Evolutionary conservation across 2,113 vertebrate species (phyloP).

Genomic region (Dicrurus megarhynchus): DNA sequence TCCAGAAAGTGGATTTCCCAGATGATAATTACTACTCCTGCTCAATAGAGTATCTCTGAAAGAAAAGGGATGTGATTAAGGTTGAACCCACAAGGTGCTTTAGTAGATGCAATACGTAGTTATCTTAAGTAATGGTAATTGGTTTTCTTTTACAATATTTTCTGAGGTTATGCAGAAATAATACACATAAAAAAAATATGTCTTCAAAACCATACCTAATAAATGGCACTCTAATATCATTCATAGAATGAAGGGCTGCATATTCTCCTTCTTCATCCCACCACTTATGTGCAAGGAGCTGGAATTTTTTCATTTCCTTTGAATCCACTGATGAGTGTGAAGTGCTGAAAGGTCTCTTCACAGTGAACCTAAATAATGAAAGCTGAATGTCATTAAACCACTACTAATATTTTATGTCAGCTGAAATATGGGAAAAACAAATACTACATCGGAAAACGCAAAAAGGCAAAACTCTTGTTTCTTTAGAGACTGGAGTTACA

Average conservation of each 20-base stretch:
- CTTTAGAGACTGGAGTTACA: background rate
- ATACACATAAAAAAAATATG: background rate
- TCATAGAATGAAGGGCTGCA: constrained; percentile 90
- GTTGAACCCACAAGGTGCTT: background rate
- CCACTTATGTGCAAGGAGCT: constrained; percentile 86
- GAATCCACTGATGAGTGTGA: constrained; percentile 84
- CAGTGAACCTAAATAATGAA: constrained; percentile 33
- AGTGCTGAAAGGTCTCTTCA: constrained; percentile 52
- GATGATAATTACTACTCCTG: constrained; percentile 66
- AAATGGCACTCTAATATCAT: constrained; percentile 93
- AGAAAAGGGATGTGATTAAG: background rate
- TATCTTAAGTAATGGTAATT: background rate
- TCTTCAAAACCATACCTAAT: constrained; percentile 79
- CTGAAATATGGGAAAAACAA: background rate
- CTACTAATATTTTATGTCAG: background rate
- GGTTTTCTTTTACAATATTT: background rate
- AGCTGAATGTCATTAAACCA: background rate
- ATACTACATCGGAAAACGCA: background rate
- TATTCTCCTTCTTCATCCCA: constrained; percentile 92
- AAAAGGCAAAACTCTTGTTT: background rate
- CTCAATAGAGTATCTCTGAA: constrained; percentile 90
- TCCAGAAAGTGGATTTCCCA: constrained; percentile 83
- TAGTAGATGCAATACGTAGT: background rate
- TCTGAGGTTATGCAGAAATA: background rate
- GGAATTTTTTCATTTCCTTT: constrained; percentile 86